A percentile compares a stretch with the other conserved stretches of the same genome.
Conservation (phyloP, 2,888 invertebrate species). For the Agrilus mali region DNA sequence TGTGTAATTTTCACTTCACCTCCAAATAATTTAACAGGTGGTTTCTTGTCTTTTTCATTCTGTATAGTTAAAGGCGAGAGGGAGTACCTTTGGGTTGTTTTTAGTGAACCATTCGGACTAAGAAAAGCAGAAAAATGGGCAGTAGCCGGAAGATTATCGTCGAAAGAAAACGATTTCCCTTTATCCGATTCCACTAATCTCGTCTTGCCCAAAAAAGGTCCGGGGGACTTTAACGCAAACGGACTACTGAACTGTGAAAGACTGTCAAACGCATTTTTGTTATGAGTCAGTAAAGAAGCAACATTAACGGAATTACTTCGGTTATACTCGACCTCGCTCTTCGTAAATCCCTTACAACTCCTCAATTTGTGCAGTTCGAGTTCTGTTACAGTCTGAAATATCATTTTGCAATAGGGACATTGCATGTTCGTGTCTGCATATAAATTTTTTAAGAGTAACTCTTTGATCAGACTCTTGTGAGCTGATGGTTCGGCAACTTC, state of each 20-base stretch:
- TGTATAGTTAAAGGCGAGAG: conserved; percentile 24
- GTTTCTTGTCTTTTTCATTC: conserved; percentile 24
- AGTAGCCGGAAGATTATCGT: conserved; percentile 22
- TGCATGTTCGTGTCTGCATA: conserved; percentile 50
- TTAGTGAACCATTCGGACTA: conserved; percentile 11
- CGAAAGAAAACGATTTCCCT: conserved; percentile 32
- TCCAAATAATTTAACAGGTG: conserved; percentile 55
- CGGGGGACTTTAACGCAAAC: conserved; percentile 64
- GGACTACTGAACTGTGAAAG: conserved; percentile 29
- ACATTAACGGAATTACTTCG: conserved; percentile 35
- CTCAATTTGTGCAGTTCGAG: conserved; percentile 67
- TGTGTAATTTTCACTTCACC: conserved; percentile 67
- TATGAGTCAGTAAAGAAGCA: conserved; percentile 33
- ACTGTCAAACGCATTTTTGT: conserved; percentile 33
- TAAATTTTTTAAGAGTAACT: conserved; percentile 59
- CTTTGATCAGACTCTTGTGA: conserved; percentile 50
- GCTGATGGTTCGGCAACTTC: conserved; percentile 28
- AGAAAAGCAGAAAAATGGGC: conserved; percentile 10
- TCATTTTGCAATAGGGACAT: conserved; percentile 66
- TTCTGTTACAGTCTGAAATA: conserved; percentile 69
- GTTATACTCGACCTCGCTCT: conserved; percentile 29
- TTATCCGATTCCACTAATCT: conserved; percentile 54
- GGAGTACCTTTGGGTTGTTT: conserved; percentile 18
- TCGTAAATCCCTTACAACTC: conserved; percentile 57
- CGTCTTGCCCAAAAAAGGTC: conserved; percentile 71